Conservation (phyloP, 2,888 invertebrate species). For the Salticus scenicus region DNA sequence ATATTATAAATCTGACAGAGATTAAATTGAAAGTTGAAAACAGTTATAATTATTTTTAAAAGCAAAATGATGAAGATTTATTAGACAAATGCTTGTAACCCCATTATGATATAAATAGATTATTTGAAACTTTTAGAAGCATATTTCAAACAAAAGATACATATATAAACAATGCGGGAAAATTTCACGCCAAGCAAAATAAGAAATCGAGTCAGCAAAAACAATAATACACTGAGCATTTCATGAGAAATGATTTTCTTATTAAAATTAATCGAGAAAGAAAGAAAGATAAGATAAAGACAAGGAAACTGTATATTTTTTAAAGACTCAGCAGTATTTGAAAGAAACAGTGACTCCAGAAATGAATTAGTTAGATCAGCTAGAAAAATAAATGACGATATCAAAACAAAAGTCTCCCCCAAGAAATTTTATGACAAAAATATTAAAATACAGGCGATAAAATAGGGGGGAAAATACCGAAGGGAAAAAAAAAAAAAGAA, state of each 20-base stretch:
- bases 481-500: too few relatives aligned
- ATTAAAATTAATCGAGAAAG: neutral
- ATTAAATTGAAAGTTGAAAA: too few relatives aligned
- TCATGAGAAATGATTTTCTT: constrained; percentile 9
- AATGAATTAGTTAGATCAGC: constrained; percentile 7
- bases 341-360: neutral
- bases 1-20: too few relatives aligned
- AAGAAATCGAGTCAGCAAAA: neutral
- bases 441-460: constrained; percentile 47
- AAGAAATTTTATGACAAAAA: constrained; percentile 48
- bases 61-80: too few relatives aligned
- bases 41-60: too few relatives aligned
- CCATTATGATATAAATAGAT: too few relatives aligned
- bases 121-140: too few relatives aligned
- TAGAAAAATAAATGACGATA: neutral
- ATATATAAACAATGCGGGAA: too few relatives aligned
- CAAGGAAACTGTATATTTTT: neutral
- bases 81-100: too few relatives aligned
- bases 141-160: too few relatives aligned
- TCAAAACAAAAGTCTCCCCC: constrained; percentile 54
- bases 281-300: constrained; percentile 1
- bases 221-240: neutral
- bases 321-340: neutral
- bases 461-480: too few relatives aligned
- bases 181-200: too few relatives aligned